Conservation (phyloP, 2,888 invertebrate genomes). For the Stenodema calcarata region DNA sequence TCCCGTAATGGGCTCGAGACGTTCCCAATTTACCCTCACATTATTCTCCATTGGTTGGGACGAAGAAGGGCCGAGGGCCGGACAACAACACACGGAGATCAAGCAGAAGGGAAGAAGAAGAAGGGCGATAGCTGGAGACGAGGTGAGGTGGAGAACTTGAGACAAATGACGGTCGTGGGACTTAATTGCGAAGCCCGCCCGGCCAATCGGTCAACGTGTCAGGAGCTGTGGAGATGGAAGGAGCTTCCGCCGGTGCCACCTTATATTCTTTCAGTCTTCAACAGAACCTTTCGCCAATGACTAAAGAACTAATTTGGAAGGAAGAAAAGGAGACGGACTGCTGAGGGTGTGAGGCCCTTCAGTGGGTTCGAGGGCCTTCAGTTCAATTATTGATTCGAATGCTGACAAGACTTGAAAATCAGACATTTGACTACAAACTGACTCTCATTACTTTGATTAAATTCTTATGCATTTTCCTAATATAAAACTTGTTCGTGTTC, state of each 20-base stretch:
- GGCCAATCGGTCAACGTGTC: slow-evolving; percentile 47
- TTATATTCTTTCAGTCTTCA: slow-evolving; percentile 14
- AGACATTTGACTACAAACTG: too few relatives aligned
- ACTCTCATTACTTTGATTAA: too few relatives aligned
- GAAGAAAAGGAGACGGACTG: neutral
- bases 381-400: too few relatives aligned
- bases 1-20: slow-evolving; percentile 15
- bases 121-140: neutral
- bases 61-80: neutral
- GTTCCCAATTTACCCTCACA: slow-evolving; percentile 33
- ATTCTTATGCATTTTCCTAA: too few relatives aligned
- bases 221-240: neutral
- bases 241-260: slow-evolving; percentile 6
- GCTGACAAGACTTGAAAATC: too few relatives aligned
- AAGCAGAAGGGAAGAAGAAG: neutral
- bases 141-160: slow-evolving; percentile 8
- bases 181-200: slow-evolving; percentile 43
- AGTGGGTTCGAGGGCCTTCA: neutral
- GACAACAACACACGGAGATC: slow-evolving; percentile 6
- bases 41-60: slow-evolving; percentile 44
- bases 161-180: slow-evolving; percentile 46
- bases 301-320: slow-evolving; percentile 1
- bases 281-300: neutral
- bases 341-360: neutral
- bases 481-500: too few relatives aligned